Base-by-base conservation (phyloP, 2,888 invertebrate species). In the Eupithecia subfuscata region DNA sequence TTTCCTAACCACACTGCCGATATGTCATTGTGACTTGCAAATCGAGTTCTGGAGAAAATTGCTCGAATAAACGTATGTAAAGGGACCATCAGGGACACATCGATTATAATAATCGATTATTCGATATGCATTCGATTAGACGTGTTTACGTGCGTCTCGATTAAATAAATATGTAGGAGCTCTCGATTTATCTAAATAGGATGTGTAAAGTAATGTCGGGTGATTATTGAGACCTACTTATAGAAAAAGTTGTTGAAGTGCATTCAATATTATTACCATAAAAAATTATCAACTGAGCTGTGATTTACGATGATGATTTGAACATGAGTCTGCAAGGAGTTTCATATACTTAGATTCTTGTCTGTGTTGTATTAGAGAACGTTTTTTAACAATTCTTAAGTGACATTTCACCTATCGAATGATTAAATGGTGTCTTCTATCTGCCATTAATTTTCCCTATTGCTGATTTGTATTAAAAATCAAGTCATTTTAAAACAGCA, bases 41-140 rank as follows among this genome's bases (percentile, higher is more conserved):
- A 89, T 90, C 92, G 87, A 88, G 91, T 92, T 90, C 88, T 84
- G 25, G 85, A 87, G 92, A 87, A 93, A 92, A 93, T 92, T 91
- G 87, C 92, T 87, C 85, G 85, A 89, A 92, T 91, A 88, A 87
- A 86, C 87, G 87, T 90, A 93, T 93, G 92, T 90, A 93, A 92
- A 89, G 87, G 88, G 90, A 89, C 86, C 92, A 87, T 90, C 91
- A 86, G 80, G 90, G 89, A 89, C 86, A 86, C 85, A 91, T 90
- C 92, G 91, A 92, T 92, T 92, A 92, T 89, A 85, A 88, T 90
- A 91, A 90, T 89, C 88, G 89, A 87, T 89, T 85, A 86, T 81
- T 73, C 68, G 77, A 77, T 77, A 75, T 77, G 77, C 77, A 90
- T 89, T 88, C 87, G 88, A 86, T 90, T 89, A 90, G 85, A 82